Conservation (phyloP, 2,797 vertebrate genomes). For the Galaxias olidus region DNA sequence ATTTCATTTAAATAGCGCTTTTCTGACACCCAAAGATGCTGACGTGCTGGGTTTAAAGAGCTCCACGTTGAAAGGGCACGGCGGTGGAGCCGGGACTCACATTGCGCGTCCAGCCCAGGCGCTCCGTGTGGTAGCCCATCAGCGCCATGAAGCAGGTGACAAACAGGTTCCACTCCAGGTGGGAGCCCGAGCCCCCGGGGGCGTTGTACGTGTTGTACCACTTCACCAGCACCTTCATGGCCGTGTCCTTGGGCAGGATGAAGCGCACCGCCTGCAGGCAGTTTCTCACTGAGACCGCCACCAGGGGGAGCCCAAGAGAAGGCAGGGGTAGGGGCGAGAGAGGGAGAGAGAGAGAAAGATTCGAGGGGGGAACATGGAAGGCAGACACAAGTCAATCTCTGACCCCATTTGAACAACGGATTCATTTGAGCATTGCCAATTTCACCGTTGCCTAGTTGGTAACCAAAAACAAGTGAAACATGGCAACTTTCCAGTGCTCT, state of each 20-base stretch:
- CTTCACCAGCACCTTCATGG: conserved; percentile 92
- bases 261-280: conserved; percentile 90
- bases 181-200: conserved; percentile 89
- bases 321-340: neutral
- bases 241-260: conserved; percentile 91
- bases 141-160: conserved; percentile 94
- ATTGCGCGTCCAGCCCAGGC: conserved; percentile 88
- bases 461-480: no score
- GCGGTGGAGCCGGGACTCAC: conserved; percentile 72
- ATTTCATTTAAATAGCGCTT: no score
- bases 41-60: no score
- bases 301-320: neutral
- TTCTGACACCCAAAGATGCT: no score
- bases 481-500: no score
- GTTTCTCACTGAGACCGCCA: conserved; percentile 84
- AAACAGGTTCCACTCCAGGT: conserved; percentile 93
- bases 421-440: neutral
- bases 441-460: neutral
- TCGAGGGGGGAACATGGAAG: conserved; percentile 11
- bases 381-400: neutral
- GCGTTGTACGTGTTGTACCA: conserved; percentile 98
- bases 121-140: conserved; percentile 98
- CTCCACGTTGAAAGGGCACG: no score
- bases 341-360: conserved; percentile 4
- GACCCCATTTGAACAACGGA: neutral